A percentile compares a stretch with the other conserved stretches of the same genome.
Conservation (phyloP, 1,140 invertebrate species). For the Maconellicoccus hirsutus region DNA sequence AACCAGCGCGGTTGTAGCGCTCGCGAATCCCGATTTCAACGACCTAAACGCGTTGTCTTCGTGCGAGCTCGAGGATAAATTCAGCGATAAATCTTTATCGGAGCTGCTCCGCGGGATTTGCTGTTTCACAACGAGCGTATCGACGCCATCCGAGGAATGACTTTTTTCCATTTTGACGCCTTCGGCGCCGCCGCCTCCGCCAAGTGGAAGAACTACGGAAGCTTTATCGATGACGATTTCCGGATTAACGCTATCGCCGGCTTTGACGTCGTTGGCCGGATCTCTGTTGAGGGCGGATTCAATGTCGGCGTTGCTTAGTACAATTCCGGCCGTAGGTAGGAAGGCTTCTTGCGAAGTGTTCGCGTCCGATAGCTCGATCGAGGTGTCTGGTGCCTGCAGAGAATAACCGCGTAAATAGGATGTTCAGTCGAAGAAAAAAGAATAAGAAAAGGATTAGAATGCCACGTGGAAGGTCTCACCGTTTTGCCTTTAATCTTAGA, state of each 20-base stretch:
- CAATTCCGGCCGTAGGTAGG: conserved; percentile 50
- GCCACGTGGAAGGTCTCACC: not conserved
- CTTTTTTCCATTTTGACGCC: conserved; percentile 41
- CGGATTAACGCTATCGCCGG: not conserved
- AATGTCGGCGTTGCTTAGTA: conserved; percentile 39
- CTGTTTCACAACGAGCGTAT: conserved; percentile 32
- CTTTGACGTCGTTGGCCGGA: conserved; percentile 2
- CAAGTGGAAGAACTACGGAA: conserved; percentile 37
- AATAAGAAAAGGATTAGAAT: not conserved
- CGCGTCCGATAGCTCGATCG: conserved; percentile 24
- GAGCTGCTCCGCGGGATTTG: conserved; percentile 43
- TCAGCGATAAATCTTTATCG: conserved; percentile 47
- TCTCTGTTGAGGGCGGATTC: conserved; percentile 29
- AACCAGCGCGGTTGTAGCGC: conserved; percentile 36
- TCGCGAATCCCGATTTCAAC: conserved; percentile 41
- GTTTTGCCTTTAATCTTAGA: not conserved
- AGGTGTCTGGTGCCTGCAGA: conserved; percentile 37
- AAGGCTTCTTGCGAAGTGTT: conserved; percentile 37
- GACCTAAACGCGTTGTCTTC: conserved; percentile 64
- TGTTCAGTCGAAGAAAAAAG: conserved; percentile 15
- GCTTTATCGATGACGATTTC: conserved; percentile 34
- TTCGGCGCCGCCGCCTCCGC: conserved; percentile 34
- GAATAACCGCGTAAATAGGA: conserved; percentile 33
- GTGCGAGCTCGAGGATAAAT: conserved; percentile 55
- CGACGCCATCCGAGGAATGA: conserved; percentile 45